Evolutionary conservation across 2,888 invertebrate species (phyloP), one percentile per base, ranked within the genome.

Genomic region (Noctua fimbriata): DNA sequence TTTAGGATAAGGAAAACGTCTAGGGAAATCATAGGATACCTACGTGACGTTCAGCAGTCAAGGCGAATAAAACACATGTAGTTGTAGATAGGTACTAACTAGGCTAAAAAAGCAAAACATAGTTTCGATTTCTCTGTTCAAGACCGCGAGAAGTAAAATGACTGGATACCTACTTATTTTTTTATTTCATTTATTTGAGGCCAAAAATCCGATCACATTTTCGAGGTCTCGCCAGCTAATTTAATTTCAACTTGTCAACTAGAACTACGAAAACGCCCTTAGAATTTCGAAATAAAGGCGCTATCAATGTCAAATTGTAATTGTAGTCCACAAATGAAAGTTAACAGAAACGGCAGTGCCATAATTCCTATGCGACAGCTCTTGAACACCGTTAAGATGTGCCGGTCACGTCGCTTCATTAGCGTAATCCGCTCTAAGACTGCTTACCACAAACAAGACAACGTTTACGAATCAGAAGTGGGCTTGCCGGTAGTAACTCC

Each of bases 361-460:
- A 60, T n/a, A 28, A 28, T 28, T 18, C 28, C 60, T 28, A 60
- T 16, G 28, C 16, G 60, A 28, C 6, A 60, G 60, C 28, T 18
- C 60, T 63, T 32, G 4, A 63, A 21, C 63, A 21, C 63, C 63
- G 32, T 32, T 21, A 32, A 32, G 32, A 32, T 32, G 32, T 63
- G 32, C 63, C 32, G 32, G 3, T 32, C 32, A 63, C 32, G 63
- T 60, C 16, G 6, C 28, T 28, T 2, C 16, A 60, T 60, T 28
- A 3, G 5, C 32, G 63, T 32, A 32, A 32, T 18, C 10, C 63
- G 10, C 32, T 44, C 41, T 49, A n/a, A n/a, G 7, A 73, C 36
- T 73, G 32, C 73, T 66, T 66, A 76, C 76, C 77, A 76, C n/a
- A 76, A 76, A 77, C 58, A 69, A 78, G 69, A 63, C 69, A 69